Base-by-base conservation (phyloP, 1,140 invertebrate species). In the Limonius californicus region DNA sequence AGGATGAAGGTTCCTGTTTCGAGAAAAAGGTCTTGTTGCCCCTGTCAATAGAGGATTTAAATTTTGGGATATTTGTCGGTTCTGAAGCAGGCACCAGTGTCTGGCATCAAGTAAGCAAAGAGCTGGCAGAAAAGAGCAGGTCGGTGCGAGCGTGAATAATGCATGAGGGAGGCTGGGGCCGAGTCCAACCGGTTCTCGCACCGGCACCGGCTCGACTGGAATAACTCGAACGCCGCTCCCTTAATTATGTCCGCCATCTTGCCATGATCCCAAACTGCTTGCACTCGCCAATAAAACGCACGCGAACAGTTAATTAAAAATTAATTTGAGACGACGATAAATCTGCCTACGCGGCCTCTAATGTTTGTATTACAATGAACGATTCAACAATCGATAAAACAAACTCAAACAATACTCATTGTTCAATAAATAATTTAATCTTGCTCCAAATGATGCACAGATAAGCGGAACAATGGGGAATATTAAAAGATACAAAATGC, bases 121-220 rank as follows among this genome's bases (percentile, higher is more conserved):
- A 39, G 35, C n/a, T 14, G 11, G 35, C 35, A 39, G 8, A 39
- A n/a, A 39, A 39, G 35, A 39, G 35, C 35, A 39, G 8, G 11
- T 39, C 35, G 35, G 35, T n/a, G 53, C 21, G 43, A 62, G 54
- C 54, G 32, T 62, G 54, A 62, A 62, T 62, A 62, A 62, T 43
- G 42, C n/a, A 57, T 62, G 61, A 61, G 32, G 59, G 35, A 54
- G 61, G 55, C 27, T 12, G n/a, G 32, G 20, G 55, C 43, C 54
- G 19, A 56, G 61, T 45, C 54, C 21, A 55, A 62, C 60, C 60
- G 60, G 60, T 62, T 62, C 42, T 57, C 55, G 30, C 54, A 53
- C 54, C 54, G 54, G 56, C 45, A 53, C 53, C 43, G 53, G 54
- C 30, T 21, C 35, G 35, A 39, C 35, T 39, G 35, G 35, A 39